Evolutionary conservation across 2,113 vertebrate species (phyloP).

Genomic region (Tychaedon coryphoeus): DNA sequence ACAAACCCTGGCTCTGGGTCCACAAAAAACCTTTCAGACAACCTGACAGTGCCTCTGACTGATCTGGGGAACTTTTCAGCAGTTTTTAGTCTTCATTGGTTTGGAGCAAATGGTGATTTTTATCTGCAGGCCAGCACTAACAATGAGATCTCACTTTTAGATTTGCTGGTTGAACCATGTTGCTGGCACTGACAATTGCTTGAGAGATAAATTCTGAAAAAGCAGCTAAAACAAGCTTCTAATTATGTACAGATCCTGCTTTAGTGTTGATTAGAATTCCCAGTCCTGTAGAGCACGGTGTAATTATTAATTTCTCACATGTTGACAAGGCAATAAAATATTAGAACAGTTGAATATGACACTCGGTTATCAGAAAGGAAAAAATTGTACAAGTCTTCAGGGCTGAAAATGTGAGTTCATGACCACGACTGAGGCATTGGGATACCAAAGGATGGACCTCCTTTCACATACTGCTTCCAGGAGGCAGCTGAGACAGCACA

Average conservation of each 20-base stretch:
- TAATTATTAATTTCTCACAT: conserved; percentile 47
- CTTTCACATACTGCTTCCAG: neutral
- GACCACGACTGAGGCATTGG: neutral
- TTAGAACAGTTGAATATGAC: neutral
- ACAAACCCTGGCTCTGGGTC: neutral
- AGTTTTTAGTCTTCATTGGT: neutral
- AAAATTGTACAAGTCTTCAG: neutral
- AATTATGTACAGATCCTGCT: conserved; percentile 35
- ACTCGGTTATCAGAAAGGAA: neutral
- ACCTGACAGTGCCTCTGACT: neutral
- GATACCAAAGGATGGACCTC: neutral
- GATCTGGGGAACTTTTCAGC: neutral
- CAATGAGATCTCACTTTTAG: neutral
- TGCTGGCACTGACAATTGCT: neutral
- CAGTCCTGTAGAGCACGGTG: conserved; percentile 15
- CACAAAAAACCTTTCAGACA: neutral
- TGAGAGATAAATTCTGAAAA: neutral
- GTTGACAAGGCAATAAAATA: conserved; percentile 24
- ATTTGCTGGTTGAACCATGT: neutral
- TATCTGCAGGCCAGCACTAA: neutral
- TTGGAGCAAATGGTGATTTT: neutral
- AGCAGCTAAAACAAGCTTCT: conserved; percentile 17
- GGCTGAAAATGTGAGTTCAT: neutral
- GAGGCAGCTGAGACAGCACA: neutral
- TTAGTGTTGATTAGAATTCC: conserved; percentile 50